These are phyloP conservation scores for Hypomesus transpacificus DNA, from an alignment of 2,113 vertebrate species.

Conservation along the genomic window DNA sequence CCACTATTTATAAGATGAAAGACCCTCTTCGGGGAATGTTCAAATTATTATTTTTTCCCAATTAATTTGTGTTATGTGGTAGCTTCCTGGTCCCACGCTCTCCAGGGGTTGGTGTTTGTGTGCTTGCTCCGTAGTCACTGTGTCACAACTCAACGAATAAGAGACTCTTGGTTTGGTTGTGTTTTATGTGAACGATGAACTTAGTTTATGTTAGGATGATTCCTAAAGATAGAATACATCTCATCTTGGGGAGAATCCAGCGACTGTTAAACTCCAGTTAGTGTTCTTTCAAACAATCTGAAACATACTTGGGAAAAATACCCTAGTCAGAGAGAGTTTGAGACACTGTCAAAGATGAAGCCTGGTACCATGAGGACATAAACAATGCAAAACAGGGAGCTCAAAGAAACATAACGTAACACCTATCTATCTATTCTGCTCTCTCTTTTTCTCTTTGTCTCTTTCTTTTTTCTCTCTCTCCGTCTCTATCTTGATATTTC, in stretches of 20 bases:
- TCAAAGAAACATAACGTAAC: no score
- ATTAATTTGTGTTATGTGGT: constrained; percentile 67
- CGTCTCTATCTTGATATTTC: constrained; percentile 5
- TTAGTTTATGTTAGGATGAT: constrained; percentile 9
- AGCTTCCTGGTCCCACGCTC: constrained; percentile 56
- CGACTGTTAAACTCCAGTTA: no score
- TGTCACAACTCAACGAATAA: constrained; percentile 48
- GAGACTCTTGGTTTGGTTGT: constrained; percentile 37
- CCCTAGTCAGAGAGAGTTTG: no score
- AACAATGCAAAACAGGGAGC: background rate
- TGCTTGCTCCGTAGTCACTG: constrained; percentile 55
- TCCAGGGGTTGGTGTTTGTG: constrained; percentile 56
- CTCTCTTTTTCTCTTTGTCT: constrained; percentile 4
- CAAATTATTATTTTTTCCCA: constrained; percentile 63
- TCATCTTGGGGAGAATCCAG: no score
- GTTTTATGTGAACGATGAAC: constrained; percentile 34
- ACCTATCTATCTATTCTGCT: background rate
- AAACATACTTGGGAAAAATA: no score
- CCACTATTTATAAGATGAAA: constrained; percentile 77
- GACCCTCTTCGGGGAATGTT: constrained; percentile 68
- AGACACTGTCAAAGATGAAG: no score
- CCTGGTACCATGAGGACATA: background rate
- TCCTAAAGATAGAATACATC: background rate
- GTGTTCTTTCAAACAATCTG: no score
- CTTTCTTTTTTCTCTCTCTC: constrained; percentile 37